These are phyloP conservation scores for Xiphophorus birchmanni DNA, from an alignment of 2,797 vertebrate species.

Conservation along the genomic window DNA sequence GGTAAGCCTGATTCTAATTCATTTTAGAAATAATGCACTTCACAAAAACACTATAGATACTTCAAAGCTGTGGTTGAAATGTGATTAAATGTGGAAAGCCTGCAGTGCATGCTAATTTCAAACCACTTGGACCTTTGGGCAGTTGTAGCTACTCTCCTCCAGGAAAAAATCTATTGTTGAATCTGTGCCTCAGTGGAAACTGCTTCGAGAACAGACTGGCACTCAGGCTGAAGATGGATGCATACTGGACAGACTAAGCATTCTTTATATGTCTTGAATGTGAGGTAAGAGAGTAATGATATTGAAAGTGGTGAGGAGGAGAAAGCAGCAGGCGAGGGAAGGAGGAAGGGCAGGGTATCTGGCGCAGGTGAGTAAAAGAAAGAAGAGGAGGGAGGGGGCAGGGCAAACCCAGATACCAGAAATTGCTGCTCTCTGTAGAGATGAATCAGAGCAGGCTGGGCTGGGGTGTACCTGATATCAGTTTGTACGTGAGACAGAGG, in stretches of 20 bases:
- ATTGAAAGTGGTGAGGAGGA: slow-evolving; percentile 29
- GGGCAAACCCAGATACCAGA: slow-evolving; percentile 44
- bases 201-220: slow-evolving; percentile 18
- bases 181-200: slow-evolving; percentile 15
- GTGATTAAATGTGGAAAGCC: background rate
- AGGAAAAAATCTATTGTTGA: slow-evolving; percentile 11
- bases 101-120: background rate
- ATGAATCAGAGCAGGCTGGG: slow-evolving; percentile 50
- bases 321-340: slow-evolving; percentile 16
- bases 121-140: background rate
- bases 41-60: background rate
- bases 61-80: background rate
- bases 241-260: slow-evolving; percentile 18
- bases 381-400: background rate
- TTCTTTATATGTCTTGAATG: slow-evolving; percentile 35
- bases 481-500: slow-evolving; percentile 14
- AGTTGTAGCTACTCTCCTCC: background rate
- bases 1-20: background rate
- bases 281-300: slow-evolving; percentile 44
- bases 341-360: slow-evolving; percentile 7
- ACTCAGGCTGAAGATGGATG: slow-evolving; percentile 40
- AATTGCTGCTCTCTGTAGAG: slow-evolving; percentile 50
- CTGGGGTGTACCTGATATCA: slow-evolving; percentile 42
- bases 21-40: background rate
- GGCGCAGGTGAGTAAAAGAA: slow-evolving; percentile 29